Conservation (phyloP, 2,797 vertebrate genomes). For the Hozukius guyotensis region DNA sequence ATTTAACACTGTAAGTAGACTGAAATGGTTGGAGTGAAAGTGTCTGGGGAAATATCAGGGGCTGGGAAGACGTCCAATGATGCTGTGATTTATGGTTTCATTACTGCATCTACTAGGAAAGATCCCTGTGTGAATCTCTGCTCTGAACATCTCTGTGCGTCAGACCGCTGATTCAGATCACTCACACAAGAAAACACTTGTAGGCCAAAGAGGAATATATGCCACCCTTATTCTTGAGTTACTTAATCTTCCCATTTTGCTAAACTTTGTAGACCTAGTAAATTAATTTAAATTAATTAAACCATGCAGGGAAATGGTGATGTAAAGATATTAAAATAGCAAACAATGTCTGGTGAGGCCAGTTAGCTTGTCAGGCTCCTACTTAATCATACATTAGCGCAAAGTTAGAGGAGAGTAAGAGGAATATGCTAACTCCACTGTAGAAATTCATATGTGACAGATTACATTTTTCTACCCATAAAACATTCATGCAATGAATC, state of each 20-base stretch:
- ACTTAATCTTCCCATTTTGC: conserved; percentile 21
- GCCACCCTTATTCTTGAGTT: conserved; percentile 2
- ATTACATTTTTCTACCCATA: conserved; percentile 58
- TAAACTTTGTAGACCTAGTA: not conserved
- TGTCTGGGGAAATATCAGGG: conserved; percentile 76
- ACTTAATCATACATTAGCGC: conserved; percentile 21
- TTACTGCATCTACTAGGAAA: conserved; percentile 62
- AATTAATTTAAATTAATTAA: conserved; percentile 5
- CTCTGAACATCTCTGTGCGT: conserved; percentile 46
- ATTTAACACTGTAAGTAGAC: conserved; percentile 73
- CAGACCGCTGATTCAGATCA: conserved; percentile 57
- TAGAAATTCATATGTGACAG: conserved; percentile 49
- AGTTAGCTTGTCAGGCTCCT: conserved; percentile 33
- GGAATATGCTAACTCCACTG: conserved; percentile 37
- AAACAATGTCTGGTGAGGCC: conserved; percentile 10
- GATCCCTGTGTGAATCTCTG: conserved; percentile 61
- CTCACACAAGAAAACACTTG: conserved; percentile 43
- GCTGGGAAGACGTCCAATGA: conserved; percentile 73
- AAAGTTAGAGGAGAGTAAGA: conserved; percentile 26
- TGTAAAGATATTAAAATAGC: conserved; percentile 15
- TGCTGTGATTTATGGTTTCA: conserved; percentile 80
- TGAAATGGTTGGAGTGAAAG: conserved; percentile 62
- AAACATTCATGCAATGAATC: conserved; percentile 74
- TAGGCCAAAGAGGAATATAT: conserved; percentile 17
- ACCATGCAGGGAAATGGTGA: conserved; percentile 6